These are phyloP conservation scores for Callosobruchus maculatus DNA, from an alignment of 2,888 invertebrate species.

Conservation along the genomic window DNA sequence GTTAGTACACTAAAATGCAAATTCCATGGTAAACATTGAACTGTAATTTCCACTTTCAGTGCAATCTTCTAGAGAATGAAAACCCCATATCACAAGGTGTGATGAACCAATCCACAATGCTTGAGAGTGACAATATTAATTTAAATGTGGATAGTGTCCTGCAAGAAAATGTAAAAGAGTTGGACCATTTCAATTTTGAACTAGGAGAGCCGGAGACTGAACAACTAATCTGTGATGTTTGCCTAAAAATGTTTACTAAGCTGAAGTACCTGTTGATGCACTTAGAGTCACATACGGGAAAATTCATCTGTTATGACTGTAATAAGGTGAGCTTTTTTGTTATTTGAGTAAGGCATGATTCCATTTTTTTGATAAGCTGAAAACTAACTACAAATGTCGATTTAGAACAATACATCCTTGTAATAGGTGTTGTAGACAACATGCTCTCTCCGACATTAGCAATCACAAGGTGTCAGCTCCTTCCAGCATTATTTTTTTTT, in stretches of 20 bases:
- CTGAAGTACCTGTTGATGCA: conserved; percentile 41
- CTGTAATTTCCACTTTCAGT: conserved; percentile 17
- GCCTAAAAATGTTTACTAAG: conserved; percentile 38
- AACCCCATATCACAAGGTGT: background rate
- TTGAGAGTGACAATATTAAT: conserved; percentile 36
- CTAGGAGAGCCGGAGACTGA: conserved; percentile 29
- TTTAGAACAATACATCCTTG: too few relatives aligned
- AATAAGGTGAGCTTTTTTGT: conserved; percentile 41
- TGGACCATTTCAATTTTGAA: conserved; percentile 42
- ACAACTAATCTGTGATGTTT: conserved; percentile 42
- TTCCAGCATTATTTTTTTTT: too few relatives aligned
- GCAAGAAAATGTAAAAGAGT: conserved; percentile 33
- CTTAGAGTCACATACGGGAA: conserved; percentile 52
- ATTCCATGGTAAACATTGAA: too few relatives aligned
- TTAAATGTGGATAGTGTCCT: conserved; percentile 35
- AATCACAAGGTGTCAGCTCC: too few relatives aligned
- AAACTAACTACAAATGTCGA: too few relatives aligned
- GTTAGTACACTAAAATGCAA: too few relatives aligned
- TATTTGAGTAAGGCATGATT: too few relatives aligned
- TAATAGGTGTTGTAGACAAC: too few relatives aligned
- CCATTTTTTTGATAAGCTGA: too few relatives aligned
- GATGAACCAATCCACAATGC: conserved; percentile 23
- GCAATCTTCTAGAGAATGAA: conserved; percentile 6
- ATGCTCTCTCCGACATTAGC: too few relatives aligned
- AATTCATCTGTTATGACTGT: conserved; percentile 49